A percentile compares a stretch with the other conserved stretches of the same genome.
Evolutionary conservation across 1,140 invertebrate species (phyloP).

Genomic region (Drosophila setifemur): DNA sequence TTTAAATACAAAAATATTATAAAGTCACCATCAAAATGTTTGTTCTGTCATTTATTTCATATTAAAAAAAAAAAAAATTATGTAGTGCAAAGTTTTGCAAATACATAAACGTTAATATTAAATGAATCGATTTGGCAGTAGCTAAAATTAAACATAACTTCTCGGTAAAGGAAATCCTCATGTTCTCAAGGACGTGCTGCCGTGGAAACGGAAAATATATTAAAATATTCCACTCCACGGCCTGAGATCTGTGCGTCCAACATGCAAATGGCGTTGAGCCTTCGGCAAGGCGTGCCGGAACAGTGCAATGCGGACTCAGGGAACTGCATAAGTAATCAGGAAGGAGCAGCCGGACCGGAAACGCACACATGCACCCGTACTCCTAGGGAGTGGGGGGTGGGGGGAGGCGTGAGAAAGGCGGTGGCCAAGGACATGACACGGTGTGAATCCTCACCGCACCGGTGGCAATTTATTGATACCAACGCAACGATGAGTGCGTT

Average conservation of each 20-base stretch:
- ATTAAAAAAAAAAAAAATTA: too few species aligned
- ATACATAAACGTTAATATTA: too few species aligned
- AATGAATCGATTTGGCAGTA: constrained; percentile 4
- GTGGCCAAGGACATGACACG: constrained; percentile 25
- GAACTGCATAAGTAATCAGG: constrained; percentile 32
- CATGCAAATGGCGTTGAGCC: constrained; percentile 37
- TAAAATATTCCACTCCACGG: constrained; percentile 21
- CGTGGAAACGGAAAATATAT: constrained; percentile 22
- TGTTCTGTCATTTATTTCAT: too few species aligned
- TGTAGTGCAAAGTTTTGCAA: too few species aligned
- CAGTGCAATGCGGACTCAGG: constrained; percentile 18
- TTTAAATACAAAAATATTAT: background rate
- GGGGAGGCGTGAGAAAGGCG: background rate
- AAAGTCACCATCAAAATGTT: too few species aligned
- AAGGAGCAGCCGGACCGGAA: constrained; percentile 3
- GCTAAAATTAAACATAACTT: too few species aligned
- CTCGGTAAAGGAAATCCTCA: background rate
- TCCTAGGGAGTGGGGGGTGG: background rate
- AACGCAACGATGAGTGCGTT: constrained; percentile 29
- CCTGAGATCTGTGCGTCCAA: background rate
- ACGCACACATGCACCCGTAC: background rate
- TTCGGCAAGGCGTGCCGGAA: constrained; percentile 25
- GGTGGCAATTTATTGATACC: constrained; percentile 43
- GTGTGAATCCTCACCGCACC: constrained; percentile 12
- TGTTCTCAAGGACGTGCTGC: constrained; percentile 1